Evolutionary conservation across 2,113 vertebrate species (phyloP).

Genomic region (Bos taurus): DNA sequence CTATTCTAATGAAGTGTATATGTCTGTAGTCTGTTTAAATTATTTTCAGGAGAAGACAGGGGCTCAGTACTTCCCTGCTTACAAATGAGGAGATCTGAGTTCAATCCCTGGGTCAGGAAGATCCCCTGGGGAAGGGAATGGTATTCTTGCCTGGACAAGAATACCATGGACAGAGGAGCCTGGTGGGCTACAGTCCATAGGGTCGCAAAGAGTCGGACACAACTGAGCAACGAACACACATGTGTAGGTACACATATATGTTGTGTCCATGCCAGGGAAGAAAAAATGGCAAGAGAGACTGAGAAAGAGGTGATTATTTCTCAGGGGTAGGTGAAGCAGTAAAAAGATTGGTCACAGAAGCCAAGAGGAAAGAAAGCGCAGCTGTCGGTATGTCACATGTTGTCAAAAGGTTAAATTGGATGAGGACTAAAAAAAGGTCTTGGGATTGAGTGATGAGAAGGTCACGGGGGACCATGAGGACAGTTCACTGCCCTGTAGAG

Average conservation of each 20-base stretch:
- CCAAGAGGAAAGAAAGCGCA: constrained; percentile 13
- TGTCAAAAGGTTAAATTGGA: constrained; percentile 46
- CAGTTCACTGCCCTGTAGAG: neutral
- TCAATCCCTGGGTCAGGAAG: neutral
- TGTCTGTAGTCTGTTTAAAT: constrained; percentile 2
- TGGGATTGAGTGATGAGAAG: constrained; percentile 34
- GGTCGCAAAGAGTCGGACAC: fast-evolving
- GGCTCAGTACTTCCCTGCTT: neutral
- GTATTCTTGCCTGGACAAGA: neutral
- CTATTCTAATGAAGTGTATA: neutral
- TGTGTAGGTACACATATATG: fast-evolving
- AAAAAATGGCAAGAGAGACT: neutral
- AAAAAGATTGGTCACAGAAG: neutral
- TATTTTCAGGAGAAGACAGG: neutral
- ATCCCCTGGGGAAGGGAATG: neutral
- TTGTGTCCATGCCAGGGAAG: neutral
- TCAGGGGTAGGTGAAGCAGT: neutral
- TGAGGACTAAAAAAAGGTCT: constrained; percentile 45
- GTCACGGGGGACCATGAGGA: neutral
- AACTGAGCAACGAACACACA: neutral
- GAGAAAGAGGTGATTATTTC: neutral
- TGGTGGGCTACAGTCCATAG: neutral
- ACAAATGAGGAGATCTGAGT: neutral
- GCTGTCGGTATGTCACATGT: neutral
- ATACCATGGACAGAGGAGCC: neutral